These are phyloP conservation scores for Hiodon alosoides DNA, from an alignment of 2,113 vertebrate species.

Conservation along the genomic window DNA sequence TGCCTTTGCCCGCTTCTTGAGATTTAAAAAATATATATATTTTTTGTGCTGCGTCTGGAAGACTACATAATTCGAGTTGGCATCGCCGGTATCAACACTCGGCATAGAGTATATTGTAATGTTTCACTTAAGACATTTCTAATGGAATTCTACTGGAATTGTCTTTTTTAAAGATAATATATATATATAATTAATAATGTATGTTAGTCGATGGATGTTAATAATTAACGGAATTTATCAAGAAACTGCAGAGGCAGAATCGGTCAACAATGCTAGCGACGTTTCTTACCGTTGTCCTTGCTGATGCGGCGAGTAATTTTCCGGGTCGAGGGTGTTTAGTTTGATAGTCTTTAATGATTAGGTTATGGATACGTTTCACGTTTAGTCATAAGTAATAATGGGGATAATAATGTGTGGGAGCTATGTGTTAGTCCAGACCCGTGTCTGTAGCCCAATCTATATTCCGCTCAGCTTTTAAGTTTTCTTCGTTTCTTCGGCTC, in stretches of 20 bases:
- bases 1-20: slow-evolving; percentile 3
- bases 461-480: slow-evolving; percentile 70
- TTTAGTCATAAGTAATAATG: slow-evolving; percentile 6
- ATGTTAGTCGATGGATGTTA: background rate
- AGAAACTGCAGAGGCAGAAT: background rate
- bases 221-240: background rate
- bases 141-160: too few relatives aligned
- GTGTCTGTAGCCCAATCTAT: slow-evolving; percentile 60
- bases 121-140: background rate
- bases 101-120: background rate
- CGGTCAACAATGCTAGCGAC: background rate
- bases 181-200: background rate
- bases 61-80: slow-evolving; percentile 1
- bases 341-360: slow-evolving; percentile 21
- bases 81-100: background rate
- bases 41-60: background rate
- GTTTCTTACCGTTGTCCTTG: slow-evolving; percentile 12
- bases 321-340: background rate
- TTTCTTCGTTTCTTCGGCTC: slow-evolving; percentile 59
- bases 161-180: too few relatives aligned
- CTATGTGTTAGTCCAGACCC: slow-evolving; percentile 51
- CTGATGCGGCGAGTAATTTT: slow-evolving; percentile 7
- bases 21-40: background rate
- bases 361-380: slow-evolving; percentile 28
- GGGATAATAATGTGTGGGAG: slow-evolving; percentile 20